Conservation (phyloP, 2,888 invertebrate species). For the Heteropelma amictum region DNA sequence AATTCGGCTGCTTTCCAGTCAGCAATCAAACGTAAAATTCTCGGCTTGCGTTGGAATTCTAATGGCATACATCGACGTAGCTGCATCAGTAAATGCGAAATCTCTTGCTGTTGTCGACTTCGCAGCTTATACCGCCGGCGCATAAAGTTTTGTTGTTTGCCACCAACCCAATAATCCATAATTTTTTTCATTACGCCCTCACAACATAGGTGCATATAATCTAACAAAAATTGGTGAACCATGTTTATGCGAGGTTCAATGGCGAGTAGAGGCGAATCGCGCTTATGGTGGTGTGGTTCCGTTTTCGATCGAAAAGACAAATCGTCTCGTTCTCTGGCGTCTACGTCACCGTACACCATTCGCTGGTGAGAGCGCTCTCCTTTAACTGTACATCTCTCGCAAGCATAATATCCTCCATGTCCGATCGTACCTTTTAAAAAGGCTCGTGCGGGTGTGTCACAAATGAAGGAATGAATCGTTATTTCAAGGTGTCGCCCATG, state of each 20-base stretch:
- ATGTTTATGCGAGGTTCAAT: constrained; percentile 37
- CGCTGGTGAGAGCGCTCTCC: constrained; percentile 1
- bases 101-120: too few relatives aligned
- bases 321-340: neutral
- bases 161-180: constrained; percentile 42
- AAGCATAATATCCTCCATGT: neutral
- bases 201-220: constrained; percentile 52
- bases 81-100: too few relatives aligned
- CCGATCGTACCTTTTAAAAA: neutral
- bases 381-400: neutral
- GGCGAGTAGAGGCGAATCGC: neutral
- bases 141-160: neutral
- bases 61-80: neutral
- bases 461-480: too few relatives aligned
- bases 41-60: constrained; percentile 20
- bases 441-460: constrained; percentile 1
- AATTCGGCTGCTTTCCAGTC: constrained; percentile 29
- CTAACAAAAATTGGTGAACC: constrained; percentile 38
- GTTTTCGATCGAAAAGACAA: neutral
- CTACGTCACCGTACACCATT: constrained; percentile 12
- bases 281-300: neutral
- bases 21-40: neutral
- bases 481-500: too few relatives aligned
- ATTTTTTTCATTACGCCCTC: constrained; percentile 48
- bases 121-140: too few relatives aligned